phyloP scores from a whole-genome alignment of 2,888 invertebrate species.

The Sylvicola fuscatus region DNA sequence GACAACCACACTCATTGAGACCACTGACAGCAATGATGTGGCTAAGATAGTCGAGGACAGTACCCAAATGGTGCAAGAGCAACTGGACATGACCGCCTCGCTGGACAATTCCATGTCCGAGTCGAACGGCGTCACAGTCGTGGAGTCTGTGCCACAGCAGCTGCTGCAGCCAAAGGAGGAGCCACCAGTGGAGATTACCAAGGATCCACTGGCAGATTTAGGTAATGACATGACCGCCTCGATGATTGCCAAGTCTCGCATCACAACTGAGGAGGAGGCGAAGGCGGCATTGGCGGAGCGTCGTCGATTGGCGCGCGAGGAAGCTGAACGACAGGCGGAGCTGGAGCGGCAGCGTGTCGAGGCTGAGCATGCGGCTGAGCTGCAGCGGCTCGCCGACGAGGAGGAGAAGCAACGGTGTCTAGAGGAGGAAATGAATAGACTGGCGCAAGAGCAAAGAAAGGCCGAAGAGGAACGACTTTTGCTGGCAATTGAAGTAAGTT shows the following conservation, averaged over 20 bases:
- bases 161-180: neutral
- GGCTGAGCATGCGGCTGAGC: slow-evolving; percentile 50
- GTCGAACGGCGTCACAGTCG: too few species aligned
- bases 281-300: slow-evolving; percentile 86
- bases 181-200: neutral
- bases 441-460: slow-evolving; percentile 58
- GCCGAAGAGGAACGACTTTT: slow-evolving; percentile 72
- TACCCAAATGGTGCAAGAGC: neutral
- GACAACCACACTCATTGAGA: neutral
- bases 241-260: slow-evolving; percentile 43
- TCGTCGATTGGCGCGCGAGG: slow-evolving; percentile 69
- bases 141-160: neutral
- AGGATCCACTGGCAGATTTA: neutral
- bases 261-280: slow-evolving; percentile 81
- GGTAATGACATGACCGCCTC: slow-evolving; percentile 27
- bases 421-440: slow-evolving; percentile 57
- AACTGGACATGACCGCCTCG: too few species aligned
- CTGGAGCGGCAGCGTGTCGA: slow-evolving; percentile 53
- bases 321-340: slow-evolving; percentile 79
- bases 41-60: neutral
- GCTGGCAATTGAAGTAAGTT: slow-evolving; percentile 51
- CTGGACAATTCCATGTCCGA: too few species aligned
- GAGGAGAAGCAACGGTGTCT: slow-evolving; percentile 66
- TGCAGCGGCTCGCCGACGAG: slow-evolving; percentile 48
- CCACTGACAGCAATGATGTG: neutral